A percentile compares a stretch with the other conserved stretches of the same genome.
These are phyloP conservation scores for Perithous albicinctus DNA, from an alignment of 2,888 invertebrate genomes.

Conservation along the genomic window DNA sequence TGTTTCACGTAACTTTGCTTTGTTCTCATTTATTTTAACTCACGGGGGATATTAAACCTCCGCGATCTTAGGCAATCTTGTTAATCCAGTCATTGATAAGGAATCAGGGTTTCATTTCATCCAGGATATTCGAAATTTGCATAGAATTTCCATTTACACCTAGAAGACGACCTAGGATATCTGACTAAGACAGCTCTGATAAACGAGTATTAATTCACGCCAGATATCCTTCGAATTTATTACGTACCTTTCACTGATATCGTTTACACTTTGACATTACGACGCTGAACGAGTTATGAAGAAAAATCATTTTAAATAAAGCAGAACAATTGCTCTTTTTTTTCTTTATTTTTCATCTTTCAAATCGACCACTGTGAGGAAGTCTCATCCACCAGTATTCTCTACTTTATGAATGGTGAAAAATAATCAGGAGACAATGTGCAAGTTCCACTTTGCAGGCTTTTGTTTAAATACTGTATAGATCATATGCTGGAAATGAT, in stretches of 20 bases:
- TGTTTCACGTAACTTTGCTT: not conserved
- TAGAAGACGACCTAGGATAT: not conserved
- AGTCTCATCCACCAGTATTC: no score
- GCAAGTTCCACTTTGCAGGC: no score
- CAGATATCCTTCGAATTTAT: not conserved
- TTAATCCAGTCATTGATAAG: not conserved
- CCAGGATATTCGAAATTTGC: not conserved
- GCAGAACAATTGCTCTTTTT: no score
- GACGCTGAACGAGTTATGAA: not conserved
- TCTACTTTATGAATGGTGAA: no score
- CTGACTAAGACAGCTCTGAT: not conserved
- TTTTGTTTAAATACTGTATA: no score
- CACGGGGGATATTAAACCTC: not conserved
- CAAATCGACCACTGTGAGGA: no score
- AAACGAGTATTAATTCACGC: not conserved
- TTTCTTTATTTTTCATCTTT: no score
- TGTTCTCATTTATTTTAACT: not conserved
- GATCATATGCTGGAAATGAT: no score
- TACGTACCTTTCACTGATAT: not conserved
- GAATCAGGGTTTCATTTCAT: not conserved
- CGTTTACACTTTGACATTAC: not conserved
- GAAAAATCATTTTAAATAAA: not conserved
- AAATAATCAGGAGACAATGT: no score
- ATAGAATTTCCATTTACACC: not conserved
- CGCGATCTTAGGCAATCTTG: not conserved